Conservation (phyloP, 2,888 invertebrate genomes). For the Anarsia innoxiella region DNA sequence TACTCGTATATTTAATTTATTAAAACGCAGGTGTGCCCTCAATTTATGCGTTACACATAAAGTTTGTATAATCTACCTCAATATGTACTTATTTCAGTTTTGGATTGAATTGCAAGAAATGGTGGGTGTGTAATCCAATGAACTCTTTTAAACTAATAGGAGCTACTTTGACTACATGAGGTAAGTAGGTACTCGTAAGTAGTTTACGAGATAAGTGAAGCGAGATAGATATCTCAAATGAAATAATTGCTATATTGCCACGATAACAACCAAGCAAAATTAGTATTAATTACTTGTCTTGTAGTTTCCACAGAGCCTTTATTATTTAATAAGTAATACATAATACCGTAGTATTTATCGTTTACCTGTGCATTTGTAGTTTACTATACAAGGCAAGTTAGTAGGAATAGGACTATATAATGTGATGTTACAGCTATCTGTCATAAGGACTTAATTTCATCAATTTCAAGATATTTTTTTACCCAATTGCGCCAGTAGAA, state of each 20-base stretch:
- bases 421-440: too few relatives aligned
- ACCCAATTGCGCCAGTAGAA: too few relatives aligned
- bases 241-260: not conserved
- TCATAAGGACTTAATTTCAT: too few relatives aligned
- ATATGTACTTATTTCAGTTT: constrained; percentile 2
- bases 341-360: too few relatives aligned
- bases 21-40: constrained; percentile 12
- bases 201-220: not conserved
- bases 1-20: constrained; percentile 9
- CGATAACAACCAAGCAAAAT: too few relatives aligned
- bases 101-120: not conserved
- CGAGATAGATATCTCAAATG: not conserved
- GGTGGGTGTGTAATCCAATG: not conserved
- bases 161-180: not conserved
- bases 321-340: too few relatives aligned
- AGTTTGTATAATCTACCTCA: constrained; percentile 9
- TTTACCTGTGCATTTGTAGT: too few relatives aligned
- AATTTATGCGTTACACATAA: constrained; percentile 11
- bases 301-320: too few relatives aligned
- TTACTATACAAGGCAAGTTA: too few relatives aligned
- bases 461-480: too few relatives aligned
- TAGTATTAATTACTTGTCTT: too few relatives aligned
- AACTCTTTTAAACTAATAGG: not conserved
- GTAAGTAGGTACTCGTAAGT: not conserved
- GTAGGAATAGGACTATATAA: too few relatives aligned